These are phyloP conservation scores for Decapterus maruadsi DNA, from an alignment of 2,797 vertebrate species.

Conservation along the genomic window DNA sequence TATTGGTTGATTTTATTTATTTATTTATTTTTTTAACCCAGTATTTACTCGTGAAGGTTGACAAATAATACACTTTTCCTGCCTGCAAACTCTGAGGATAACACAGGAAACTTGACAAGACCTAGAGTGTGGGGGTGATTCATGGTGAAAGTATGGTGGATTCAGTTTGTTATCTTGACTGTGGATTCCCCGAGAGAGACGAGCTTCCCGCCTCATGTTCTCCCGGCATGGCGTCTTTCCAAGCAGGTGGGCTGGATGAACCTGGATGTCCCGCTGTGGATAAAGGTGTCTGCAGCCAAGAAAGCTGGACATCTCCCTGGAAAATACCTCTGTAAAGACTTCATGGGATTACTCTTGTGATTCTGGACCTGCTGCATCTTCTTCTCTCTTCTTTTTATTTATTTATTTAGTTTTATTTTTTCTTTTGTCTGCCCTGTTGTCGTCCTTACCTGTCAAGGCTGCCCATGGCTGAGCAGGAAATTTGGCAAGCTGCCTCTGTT, in stretches of 20 bases:
- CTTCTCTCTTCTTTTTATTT: background rate
- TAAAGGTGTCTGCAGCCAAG: constrained; percentile 36
- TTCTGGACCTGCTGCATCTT: constrained; percentile 1
- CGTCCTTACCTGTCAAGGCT: constrained; percentile 16
- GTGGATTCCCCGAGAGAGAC: constrained; percentile 22
- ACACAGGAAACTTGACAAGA: background rate
- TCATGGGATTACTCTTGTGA: constrained; percentile 28
- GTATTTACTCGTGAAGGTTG: background rate
- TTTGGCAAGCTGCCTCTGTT: constrained; percentile 38
- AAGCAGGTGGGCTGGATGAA: constrained; percentile 43
- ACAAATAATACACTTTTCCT: background rate
- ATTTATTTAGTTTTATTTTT: background rate
- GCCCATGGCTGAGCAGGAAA: constrained; percentile 17
- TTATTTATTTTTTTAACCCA: background rate
- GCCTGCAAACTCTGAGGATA: background rate
- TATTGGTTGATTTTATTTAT: constrained; percentile 5
- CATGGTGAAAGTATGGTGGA: background rate
- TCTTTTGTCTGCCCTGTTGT: constrained; percentile 18
- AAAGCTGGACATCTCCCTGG: constrained; percentile 40
- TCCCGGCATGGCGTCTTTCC: constrained; percentile 43
- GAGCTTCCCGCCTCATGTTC: constrained; percentile 37
- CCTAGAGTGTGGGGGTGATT: constrained; percentile 10
- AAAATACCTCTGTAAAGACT: constrained; percentile 34
- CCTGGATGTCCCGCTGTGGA: constrained; percentile 23
- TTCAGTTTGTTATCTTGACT: constrained; percentile 31